phyloP scores from a whole-genome alignment of 2,888 invertebrate species.

The Lymantria dispar region DNA sequence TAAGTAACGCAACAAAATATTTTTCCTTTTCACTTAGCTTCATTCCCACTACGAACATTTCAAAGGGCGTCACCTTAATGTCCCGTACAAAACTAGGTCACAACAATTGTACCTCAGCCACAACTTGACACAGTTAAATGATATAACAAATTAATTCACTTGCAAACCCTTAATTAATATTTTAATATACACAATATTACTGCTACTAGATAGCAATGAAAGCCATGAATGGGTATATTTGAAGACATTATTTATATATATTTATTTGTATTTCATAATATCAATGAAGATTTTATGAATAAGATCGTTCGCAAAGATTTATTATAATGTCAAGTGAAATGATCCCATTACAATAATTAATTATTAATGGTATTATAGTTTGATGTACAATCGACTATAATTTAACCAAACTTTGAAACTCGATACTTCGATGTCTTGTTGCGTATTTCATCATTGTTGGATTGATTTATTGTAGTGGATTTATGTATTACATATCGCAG shows the following conservation, averaged over 20 bases:
- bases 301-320: constrained; percentile 13
- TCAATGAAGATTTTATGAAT: constrained; percentile 25
- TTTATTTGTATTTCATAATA: constrained; percentile 26
- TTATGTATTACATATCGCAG: too few relatives aligned
- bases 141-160: constrained; percentile 60
- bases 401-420: too few relatives aligned
- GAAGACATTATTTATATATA: constrained; percentile 24
- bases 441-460: too few relatives aligned
- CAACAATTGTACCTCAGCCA: constrained; percentile 58
- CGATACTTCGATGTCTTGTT: too few relatives aligned
- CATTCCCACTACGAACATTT: constrained; percentile 7
- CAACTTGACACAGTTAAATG: constrained; percentile 56
- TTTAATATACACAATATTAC: constrained; percentile 16
- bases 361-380: not conserved
- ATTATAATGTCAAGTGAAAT: constrained; percentile 10
- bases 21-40: constrained; percentile 6
- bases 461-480: too few relatives aligned
- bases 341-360: constrained; percentile 5
- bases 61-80: constrained; percentile 18
- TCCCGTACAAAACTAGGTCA: constrained; percentile 57
- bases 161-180: constrained; percentile 31
- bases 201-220: constrained; percentile 10
- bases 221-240: constrained; percentile 17
- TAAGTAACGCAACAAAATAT: not conserved
- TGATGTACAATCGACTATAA: too few relatives aligned